Evolutionary conservation across 2,888 invertebrate genomes (phyloP).

Genomic region (Muschampia staudingeri): DNA sequence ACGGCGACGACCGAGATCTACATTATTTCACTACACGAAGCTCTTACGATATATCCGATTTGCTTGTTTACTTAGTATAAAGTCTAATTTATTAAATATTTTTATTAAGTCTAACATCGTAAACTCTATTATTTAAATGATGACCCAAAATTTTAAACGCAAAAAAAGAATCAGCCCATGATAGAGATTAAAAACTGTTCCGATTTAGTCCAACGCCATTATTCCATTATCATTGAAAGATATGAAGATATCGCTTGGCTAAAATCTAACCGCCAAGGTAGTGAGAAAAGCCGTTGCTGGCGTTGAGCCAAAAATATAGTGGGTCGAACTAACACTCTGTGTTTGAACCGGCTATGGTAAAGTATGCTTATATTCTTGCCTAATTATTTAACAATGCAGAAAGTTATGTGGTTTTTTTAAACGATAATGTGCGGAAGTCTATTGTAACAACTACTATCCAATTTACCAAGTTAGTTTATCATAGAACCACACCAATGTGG

Average conservation of each 20-base stretch:
- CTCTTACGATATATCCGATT: no score
- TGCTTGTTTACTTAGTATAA: no score
- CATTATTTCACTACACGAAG: no score
- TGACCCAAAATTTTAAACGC: background rate
- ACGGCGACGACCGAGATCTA: no score
- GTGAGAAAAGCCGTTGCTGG: constrained; percentile 37
- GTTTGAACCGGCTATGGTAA: constrained; percentile 37
- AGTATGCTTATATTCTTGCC: background rate
- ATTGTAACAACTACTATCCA: no score
- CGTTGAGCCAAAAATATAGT: constrained; percentile 38
- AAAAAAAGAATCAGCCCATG: background rate
- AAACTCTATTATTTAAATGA: background rate
- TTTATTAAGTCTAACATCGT: no score
- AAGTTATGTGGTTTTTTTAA: no score
- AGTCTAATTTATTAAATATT: background rate
- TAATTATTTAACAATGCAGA: background rate
- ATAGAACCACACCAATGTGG: no score
- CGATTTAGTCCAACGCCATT: constrained; percentile 24
- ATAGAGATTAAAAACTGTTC: background rate
- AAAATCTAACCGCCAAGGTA: constrained; percentile 41
- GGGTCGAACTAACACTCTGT: constrained; percentile 43
- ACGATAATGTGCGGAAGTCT: no score
- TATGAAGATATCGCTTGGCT: constrained; percentile 40
- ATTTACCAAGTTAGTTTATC: no score
- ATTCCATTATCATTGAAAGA: constrained; percentile 48